A percentile compares a stretch with the other conserved stretches of the same genome.
Evolutionary conservation across 2,888 invertebrate genomes (phyloP).

Genomic region (Syritta pipiens): DNA sequence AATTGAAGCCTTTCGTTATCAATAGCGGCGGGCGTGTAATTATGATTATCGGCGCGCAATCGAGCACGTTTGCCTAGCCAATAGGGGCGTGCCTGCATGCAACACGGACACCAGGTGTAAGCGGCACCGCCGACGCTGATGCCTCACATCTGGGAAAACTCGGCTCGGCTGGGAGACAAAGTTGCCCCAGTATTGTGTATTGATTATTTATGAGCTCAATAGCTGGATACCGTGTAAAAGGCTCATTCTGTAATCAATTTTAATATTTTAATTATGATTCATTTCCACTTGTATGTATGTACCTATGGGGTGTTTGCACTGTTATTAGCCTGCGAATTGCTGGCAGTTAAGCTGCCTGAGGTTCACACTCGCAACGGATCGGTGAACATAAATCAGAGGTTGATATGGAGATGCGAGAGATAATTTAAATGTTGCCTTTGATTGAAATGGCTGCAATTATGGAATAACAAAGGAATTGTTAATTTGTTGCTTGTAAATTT

Average conservation of each 20-base stretch:
- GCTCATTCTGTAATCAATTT: slow-evolving; percentile 37
- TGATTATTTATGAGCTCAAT: slow-evolving; percentile 41
- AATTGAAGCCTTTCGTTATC: slow-evolving; percentile 31
- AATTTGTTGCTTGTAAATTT: slow-evolving; percentile 34
- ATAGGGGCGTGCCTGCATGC: slow-evolving; percentile 46
- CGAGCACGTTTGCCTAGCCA: slow-evolving; percentile 48
- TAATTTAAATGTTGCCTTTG: slow-evolving; percentile 26
- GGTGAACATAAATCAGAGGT: slow-evolving; percentile 18
- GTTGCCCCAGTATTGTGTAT: neutral
- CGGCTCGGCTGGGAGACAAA: too few relatives aligned
- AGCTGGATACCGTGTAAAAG: slow-evolving; percentile 22
- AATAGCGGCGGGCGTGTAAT: slow-evolving; percentile 18
- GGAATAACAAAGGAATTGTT: slow-evolving; percentile 33
- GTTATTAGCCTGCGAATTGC: slow-evolving; percentile 19
- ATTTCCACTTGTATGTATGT: slow-evolving; percentile 10
- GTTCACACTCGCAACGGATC: slow-evolving; percentile 17
- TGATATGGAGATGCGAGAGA: slow-evolving; percentile 9
- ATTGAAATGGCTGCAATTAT: slow-evolving; percentile 20
- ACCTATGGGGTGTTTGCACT: slow-evolving; percentile 23
- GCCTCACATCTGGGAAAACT: slow-evolving; percentile 34
- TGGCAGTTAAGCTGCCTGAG: slow-evolving; percentile 11
- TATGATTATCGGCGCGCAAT: slow-evolving; percentile 56
- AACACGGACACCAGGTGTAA: slow-evolving; percentile 3
- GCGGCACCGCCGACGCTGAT: neutral
- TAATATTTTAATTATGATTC: slow-evolving; percentile 51